These are phyloP conservation scores for Epizoanthus rinbou DNA, from an alignment of 92 coral and sea anemone genomes.

Conservation along the genomic window DNA sequence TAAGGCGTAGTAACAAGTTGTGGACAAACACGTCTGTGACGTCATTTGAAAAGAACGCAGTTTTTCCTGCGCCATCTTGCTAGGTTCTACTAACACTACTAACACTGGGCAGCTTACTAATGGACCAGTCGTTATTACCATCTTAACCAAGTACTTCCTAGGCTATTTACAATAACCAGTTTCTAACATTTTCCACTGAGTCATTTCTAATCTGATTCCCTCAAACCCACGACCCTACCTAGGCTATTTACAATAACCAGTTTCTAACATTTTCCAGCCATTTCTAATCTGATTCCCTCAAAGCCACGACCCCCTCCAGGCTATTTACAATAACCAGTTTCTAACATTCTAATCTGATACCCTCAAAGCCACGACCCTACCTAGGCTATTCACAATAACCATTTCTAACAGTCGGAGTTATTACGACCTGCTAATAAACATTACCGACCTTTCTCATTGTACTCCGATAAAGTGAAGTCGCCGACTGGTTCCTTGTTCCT, in stretches of 20 bases:
- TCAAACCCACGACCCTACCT: background rate
- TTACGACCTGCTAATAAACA: background rate
- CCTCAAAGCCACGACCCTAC: background rate
- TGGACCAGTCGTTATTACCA: no score
- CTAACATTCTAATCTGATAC: background rate
- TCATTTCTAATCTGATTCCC: no score
- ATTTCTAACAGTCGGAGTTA: background rate
- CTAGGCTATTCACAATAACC: background rate
- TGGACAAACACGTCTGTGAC: no score
- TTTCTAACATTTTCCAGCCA: background rate
- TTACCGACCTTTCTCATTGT: constrained; percentile 90
- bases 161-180: background rate
- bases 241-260: background rate
- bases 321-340: background rate
- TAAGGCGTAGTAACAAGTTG: no score
- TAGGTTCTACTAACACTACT: no score
- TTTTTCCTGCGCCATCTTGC: no score
- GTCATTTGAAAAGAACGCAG: no score
- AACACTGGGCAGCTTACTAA: no score
- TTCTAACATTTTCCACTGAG: background rate
- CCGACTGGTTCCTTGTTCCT: constrained; percentile 78
- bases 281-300: no score
- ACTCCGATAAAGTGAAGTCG: constrained; percentile 90
- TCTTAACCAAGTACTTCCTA: background rate
- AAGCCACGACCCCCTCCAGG: background rate